A percentile compares a stretch with the other conserved stretches of the same genome.
Conservation (phyloP, 2,888 invertebrate genomes). For the Operophtera brumata region DNA sequence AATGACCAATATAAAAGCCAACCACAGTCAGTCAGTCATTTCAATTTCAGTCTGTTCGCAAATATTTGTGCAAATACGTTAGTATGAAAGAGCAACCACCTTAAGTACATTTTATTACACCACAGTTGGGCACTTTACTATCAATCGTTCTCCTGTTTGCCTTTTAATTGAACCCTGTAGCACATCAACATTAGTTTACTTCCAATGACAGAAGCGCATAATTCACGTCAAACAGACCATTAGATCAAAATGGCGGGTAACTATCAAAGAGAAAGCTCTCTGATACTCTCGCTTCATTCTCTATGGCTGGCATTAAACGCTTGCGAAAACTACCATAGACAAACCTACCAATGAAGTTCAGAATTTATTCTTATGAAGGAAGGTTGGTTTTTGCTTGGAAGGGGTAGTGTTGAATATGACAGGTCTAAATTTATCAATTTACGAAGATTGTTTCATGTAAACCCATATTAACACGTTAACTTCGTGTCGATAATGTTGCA, state of each 20-base stretch:
- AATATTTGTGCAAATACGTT: too few relatives aligned
- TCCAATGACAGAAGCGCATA: conserved; percentile 69
- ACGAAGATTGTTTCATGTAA: conserved; percentile 67
- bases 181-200: conserved; percentile 66
- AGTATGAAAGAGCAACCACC: too few relatives aligned
- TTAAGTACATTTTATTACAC: too few relatives aligned
- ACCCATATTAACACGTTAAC: conserved; percentile 70
- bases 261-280: conserved; percentile 77
- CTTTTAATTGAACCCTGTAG: conserved; percentile 61
- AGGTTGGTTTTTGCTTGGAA: conserved; percentile 33
- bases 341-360: conserved; percentile 34
- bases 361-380: conserved; percentile 32
- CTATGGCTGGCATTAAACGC: conserved; percentile 66
- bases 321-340: conserved; percentile 54
- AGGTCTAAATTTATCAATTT: conserved; percentile 73
- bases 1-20: too few relatives aligned
- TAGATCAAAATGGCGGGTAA: conserved; percentile 78
- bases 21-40: too few relatives aligned
- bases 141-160: conserved; percentile 34
- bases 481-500: conserved; percentile 56
- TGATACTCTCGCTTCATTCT: conserved; percentile 76
- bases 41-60: too few relatives aligned
- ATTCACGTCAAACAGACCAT: conserved; percentile 69
- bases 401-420: conserved; percentile 54
- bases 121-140: too few relatives aligned